Conservation (phyloP, 2,888 invertebrate genomes). For the Xestia sexstrigata region DNA sequence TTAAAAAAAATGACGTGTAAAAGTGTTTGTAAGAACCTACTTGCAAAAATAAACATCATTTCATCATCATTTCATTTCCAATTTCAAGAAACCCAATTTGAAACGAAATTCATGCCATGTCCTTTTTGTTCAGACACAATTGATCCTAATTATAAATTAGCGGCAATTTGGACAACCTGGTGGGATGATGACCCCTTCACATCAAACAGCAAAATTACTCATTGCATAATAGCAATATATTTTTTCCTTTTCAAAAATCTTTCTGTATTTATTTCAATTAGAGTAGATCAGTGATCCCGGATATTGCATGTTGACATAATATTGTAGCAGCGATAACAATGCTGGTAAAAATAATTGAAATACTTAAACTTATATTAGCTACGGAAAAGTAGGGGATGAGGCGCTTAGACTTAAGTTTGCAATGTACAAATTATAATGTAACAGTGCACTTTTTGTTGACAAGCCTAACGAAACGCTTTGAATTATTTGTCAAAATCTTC, state of each 20-base stretch:
- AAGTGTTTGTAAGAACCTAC: too few relatives aligned
- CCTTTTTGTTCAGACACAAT: background rate
- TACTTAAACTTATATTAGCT: background rate
- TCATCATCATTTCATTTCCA: too few relatives aligned
- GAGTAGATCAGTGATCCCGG: background rate
- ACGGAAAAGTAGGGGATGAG: background rate
- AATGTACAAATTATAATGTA: too few relatives aligned
- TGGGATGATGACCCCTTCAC: background rate
- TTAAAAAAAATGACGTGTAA: too few relatives aligned
- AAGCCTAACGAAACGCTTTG: background rate
- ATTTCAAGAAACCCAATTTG: background rate
- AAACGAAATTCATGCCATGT: background rate
- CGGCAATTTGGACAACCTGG: background rate
- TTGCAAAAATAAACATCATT: too few relatives aligned
- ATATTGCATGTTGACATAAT: background rate
- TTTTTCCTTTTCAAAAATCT: background rate
- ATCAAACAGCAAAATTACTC: background rate
- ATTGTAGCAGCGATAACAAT: background rate
- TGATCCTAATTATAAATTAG: background rate
- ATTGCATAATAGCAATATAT: background rate
- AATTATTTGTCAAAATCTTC: background rate
- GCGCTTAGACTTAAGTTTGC: too few relatives aligned
- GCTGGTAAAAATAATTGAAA: background rate
- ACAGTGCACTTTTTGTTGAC: too few relatives aligned
- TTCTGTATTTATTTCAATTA: background rate